These are phyloP conservation scores for Centrocercus urophasianus DNA, from an alignment of 2,113 vertebrate species.

Conservation along the genomic window DNA sequence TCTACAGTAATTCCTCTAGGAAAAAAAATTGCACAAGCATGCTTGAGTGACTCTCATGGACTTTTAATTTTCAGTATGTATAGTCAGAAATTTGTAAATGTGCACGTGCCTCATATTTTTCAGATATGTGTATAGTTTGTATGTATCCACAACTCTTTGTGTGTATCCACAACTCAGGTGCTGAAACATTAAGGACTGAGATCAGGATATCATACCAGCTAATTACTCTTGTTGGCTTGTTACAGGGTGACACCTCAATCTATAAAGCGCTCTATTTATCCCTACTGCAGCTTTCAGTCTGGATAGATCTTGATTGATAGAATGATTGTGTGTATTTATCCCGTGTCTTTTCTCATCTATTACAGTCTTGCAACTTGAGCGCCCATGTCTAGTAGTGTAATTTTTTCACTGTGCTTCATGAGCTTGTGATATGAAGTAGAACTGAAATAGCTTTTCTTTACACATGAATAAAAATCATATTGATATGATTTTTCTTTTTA, in stretches of 20 bases:
- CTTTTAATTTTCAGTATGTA: background rate
- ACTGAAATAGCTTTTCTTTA: background rate
- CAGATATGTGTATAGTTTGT: background rate
- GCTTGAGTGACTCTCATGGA: background rate
- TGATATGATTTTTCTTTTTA: conserved; percentile 47
- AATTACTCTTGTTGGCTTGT: background rate
- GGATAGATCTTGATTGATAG: background rate
- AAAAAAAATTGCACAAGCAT: background rate
- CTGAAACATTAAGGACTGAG: background rate
- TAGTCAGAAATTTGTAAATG: background rate
- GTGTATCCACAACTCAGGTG: background rate
- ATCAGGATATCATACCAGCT: background rate
- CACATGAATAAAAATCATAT: background rate
- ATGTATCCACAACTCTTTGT: background rate
- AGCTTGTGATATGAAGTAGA: background rate
- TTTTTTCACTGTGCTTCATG: background rate
- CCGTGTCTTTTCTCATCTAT: background rate
- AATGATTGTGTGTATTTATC: background rate
- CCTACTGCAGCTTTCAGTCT: background rate
- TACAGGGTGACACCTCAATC: background rate
- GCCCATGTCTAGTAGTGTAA: background rate
- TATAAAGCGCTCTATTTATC: background rate
- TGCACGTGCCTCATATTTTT: background rate
- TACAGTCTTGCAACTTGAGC: background rate
- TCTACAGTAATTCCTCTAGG: background rate